These are phyloP conservation scores for Maconellicoccus hirsutus DNA, from an alignment of 1,140 invertebrate species.

Conservation along the genomic window DNA sequence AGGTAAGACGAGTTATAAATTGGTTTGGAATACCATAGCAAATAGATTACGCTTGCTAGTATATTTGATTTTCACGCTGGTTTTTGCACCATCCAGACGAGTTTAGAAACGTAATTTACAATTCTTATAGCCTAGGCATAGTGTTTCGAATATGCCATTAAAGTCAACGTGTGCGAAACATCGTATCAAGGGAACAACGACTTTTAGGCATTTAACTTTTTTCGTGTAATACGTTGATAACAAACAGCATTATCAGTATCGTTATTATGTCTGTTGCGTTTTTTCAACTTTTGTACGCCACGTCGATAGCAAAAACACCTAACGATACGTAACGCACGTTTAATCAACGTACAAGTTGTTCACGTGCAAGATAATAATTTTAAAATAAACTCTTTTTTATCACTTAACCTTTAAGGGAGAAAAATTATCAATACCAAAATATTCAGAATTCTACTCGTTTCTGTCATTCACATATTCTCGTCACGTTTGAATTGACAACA, in stretches of 20 bases:
- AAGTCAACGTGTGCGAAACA: too few species aligned
- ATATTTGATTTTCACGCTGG: too few species aligned
- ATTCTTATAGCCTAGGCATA: too few species aligned
- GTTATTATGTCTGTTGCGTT: constrained; percentile 2
- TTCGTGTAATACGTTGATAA: neutral
- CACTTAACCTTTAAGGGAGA: neutral
- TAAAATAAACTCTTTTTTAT: neutral
- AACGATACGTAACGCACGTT: neutral
- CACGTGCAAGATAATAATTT: neutral
- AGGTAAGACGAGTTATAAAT: constrained; percentile 1
- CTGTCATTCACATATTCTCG: neutral
- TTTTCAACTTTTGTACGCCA: neutral
- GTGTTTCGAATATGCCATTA: too few species aligned
- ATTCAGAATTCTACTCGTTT: constrained; percentile 3
- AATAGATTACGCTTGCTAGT: too few species aligned
- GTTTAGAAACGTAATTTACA: too few species aligned
- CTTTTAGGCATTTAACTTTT: too few species aligned
- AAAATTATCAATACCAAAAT: neutral
- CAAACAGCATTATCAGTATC: neutral
- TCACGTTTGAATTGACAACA: constrained; percentile 15
- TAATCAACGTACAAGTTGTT: neutral
- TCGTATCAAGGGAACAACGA: too few species aligned
- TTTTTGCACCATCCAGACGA: too few species aligned
- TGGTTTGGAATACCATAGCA: too few species aligned
- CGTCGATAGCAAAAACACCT: neutral